Conservation (phyloP, 1,140 invertebrate species). For the Cryptotermes secundus region DNA sequence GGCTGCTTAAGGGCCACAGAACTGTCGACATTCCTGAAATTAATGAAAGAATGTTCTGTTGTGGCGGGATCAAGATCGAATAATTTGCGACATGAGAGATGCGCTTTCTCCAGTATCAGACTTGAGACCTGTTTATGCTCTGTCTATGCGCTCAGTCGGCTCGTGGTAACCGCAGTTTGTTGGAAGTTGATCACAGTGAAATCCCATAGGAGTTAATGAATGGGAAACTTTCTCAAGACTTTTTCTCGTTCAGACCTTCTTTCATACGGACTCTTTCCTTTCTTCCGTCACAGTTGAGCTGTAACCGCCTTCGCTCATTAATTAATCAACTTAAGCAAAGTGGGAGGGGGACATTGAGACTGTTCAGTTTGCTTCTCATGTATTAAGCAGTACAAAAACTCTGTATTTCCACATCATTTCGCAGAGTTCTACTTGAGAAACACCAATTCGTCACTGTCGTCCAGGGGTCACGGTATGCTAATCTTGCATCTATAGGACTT, state of each 20-base stretch:
- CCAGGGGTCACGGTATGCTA: neutral
- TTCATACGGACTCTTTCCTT: neutral
- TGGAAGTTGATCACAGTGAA: neutral
- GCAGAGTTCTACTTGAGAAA: neutral
- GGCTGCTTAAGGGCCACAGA: no score
- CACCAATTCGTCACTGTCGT: slow-evolving; percentile 17
- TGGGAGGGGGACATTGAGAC: neutral
- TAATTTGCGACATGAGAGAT: no score
- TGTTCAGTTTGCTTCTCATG: neutral
- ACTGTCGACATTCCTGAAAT: no score
- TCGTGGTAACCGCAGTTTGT: neutral
- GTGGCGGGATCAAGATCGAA: no score
- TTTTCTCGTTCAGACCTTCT: neutral
- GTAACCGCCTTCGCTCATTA: neutral
- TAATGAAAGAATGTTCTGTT: no score
- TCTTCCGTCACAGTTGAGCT: slow-evolving; percentile 14
- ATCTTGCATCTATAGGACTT: neutral
- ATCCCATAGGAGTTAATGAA: slow-evolving; percentile 8
- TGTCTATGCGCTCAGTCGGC: no score
- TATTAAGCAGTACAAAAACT: slow-evolving; percentile 15
- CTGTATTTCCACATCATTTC: slow-evolving; percentile 19
- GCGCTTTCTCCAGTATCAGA: no score
- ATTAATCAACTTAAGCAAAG: slow-evolving; percentile 18
- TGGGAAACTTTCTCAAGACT: slow-evolving; percentile 6
- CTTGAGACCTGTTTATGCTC: no score